Percentiles rank a stretch among this genome's conserved stretches.
These are phyloP conservation scores for Geophilus truncorum DNA, from an alignment of 2,888 invertebrate genomes.

Conservation along the genomic window DNA sequence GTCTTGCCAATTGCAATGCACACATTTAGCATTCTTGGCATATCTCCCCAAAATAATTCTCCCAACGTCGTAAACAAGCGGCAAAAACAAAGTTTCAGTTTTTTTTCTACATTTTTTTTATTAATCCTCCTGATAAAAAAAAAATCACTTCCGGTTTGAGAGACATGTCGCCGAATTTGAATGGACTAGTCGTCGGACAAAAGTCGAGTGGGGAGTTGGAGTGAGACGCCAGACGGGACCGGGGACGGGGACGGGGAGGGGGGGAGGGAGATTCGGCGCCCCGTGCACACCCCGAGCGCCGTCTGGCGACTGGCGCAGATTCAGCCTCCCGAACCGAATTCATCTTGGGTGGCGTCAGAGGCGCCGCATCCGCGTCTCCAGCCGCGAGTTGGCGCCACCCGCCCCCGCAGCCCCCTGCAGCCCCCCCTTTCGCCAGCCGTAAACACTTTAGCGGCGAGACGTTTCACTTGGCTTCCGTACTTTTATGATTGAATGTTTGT, in stretches of 20 bases:
- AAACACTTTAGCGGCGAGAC: not conserved
- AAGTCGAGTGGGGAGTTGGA: not conserved
- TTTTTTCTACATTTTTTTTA: no score
- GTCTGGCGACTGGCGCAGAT: not conserved
- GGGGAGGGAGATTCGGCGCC: not conserved
- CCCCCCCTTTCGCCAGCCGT: not conserved
- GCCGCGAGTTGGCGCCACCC: not conserved
- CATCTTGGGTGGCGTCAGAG: constrained; percentile 10
- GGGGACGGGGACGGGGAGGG: no score
- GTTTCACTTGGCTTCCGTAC: constrained; percentile 4
- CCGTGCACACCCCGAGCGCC: not conserved
- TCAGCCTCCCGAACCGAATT: not conserved
- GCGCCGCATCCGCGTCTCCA: constrained; percentile 10
- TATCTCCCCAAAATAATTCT: not conserved
- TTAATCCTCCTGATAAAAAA: not conserved
- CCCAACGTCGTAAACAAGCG: not conserved
- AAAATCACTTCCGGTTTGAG: no score
- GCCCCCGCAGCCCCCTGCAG: not conserved
- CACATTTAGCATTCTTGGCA: constrained; percentile 1
- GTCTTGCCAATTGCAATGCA: no score
- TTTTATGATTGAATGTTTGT: constrained; percentile 5
- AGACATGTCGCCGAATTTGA: no score
- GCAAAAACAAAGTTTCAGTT: no score
- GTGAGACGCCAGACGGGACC: no score
- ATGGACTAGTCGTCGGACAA: not conserved